Conservation (phyloP, 2,113 vertebrate species). For the Tauraco erythrolophus region DNA sequence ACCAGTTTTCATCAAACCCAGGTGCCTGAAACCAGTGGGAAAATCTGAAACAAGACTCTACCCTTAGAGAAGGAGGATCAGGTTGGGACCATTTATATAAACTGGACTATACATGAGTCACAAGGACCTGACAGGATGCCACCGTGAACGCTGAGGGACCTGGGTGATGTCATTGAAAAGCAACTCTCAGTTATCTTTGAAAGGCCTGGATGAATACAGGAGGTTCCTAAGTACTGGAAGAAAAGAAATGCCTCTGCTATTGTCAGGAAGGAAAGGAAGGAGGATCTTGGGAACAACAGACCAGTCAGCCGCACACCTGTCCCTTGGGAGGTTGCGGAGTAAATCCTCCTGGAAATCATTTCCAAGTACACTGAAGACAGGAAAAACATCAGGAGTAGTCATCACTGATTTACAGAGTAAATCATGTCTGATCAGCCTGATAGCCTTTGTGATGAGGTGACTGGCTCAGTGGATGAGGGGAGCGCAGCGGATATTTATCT, state of each 20-base stretch:
- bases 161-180: neutral
- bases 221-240: neutral
- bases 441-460: neutral
- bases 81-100: neutral
- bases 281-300: neutral
- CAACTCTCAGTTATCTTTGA: neutral
- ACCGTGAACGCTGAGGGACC: neutral
- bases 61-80: neutral
- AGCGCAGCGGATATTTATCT: neutral
- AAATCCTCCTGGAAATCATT: neutral
- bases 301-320: neutral
- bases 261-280: neutral
- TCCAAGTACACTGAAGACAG: neutral
- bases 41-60: neutral
- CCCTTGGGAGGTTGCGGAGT: neutral
- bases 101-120: neutral
- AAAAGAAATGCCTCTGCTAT: neutral
- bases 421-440: neutral
- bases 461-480: neutral
- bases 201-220: neutral
- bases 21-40: neutral
- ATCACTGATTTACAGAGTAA: neutral
- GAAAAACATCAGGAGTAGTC: neutral
- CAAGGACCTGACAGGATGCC: neutral
- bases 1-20: neutral